These are phyloP conservation scores for Anabas testudineus DNA, from an alignment of 2,797 vertebrate species.

Conservation along the genomic window DNA sequence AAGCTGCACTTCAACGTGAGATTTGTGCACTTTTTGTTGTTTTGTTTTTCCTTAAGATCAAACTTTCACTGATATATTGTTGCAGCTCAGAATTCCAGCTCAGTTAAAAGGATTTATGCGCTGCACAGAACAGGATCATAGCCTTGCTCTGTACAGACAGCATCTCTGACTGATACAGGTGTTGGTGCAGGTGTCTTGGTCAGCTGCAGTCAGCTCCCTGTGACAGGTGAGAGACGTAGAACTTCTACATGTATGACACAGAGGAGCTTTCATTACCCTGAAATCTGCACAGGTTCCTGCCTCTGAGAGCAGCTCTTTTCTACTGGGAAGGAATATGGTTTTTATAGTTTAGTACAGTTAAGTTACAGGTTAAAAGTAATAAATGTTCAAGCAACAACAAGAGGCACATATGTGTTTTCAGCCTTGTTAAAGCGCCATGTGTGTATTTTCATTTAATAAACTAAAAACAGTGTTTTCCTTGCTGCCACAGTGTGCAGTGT, in stretches of 20 bases:
- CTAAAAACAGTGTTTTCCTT: slow-evolving; percentile 7
- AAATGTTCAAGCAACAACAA: not conserved
- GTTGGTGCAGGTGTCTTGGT: no score
- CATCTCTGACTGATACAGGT: slow-evolving; percentile 4
- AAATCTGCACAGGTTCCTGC: not conserved
- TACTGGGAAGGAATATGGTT: not conserved
- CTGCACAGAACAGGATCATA: not conserved
- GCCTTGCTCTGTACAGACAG: slow-evolving; percentile 4
- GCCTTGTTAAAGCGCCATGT: not conserved
- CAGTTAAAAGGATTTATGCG: not conserved
- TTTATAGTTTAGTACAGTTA: no score
- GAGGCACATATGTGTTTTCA: not conserved
- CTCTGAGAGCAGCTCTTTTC: not conserved
- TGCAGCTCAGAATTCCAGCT: not conserved
- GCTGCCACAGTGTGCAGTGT: slow-evolving; percentile 11
- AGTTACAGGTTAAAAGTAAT: no score
- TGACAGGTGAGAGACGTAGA: slow-evolving; percentile 30
- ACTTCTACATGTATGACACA: slow-evolving; percentile 5
- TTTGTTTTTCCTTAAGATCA: not conserved
- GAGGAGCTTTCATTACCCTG: slow-evolving; percentile 16
- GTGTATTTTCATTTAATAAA: slow-evolving; percentile 32
- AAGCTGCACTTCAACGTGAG: slow-evolving; percentile 5
- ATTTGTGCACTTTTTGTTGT: not conserved
- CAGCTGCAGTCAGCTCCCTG: not conserved
- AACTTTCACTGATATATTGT: slow-evolving; percentile 6